Evolutionary conservation across 2,797 vertebrate species (phyloP), one percentile per base, ranked within the genome.

Genomic region (Tauraco hartlaubi): DNA sequence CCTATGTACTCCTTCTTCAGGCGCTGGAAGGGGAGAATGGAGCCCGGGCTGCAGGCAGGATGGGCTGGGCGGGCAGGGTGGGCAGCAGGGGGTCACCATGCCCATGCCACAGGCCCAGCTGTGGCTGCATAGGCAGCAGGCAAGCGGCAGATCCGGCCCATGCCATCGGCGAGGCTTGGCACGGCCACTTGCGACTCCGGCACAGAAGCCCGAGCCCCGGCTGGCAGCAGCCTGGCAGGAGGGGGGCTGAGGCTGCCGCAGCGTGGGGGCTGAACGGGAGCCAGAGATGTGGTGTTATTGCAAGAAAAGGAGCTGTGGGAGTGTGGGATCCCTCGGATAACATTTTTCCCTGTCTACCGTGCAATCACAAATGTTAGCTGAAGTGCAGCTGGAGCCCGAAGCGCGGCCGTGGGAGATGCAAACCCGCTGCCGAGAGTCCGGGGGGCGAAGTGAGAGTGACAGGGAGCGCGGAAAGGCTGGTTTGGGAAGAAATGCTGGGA

Each of bases 41-140:
- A 63, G 56, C 22, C 41, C 0, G 2, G 39, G 41, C 41, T 54
- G 54, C 54, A 28, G 49, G 76, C 66, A 56, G 54, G 28, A 20
- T 10, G 6, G 48, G 71, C 48, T 62, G 37, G 28, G 33, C 28
- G 8, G 55, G 56, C 17, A 22, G 48, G 9, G 5, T 39, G 39
- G 39, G 39, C 39, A 39, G 39, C 39, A 39, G 16, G 49, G 23
- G 10, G 12, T 75, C 31, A 11, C 64, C 3, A 1, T 77, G 39
- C 21, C 41, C 14, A 33, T 78, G 73, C 66, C 16, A 0, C 39
- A 2, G 41, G 15, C 52, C 29, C 31, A 9, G 52, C 61, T 14
- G 2, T 10, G 68, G 19, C 61, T 3, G 9, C 0, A 1, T 4
- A 5, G 67, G 59, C 37, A n/a, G 26, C 0, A 3, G 61, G n/a